Evolutionary conservation across 1,140 invertebrate species (phyloP), one percentile per base, ranked within the genome.

Genomic region (Pantala flavescens): DNA sequence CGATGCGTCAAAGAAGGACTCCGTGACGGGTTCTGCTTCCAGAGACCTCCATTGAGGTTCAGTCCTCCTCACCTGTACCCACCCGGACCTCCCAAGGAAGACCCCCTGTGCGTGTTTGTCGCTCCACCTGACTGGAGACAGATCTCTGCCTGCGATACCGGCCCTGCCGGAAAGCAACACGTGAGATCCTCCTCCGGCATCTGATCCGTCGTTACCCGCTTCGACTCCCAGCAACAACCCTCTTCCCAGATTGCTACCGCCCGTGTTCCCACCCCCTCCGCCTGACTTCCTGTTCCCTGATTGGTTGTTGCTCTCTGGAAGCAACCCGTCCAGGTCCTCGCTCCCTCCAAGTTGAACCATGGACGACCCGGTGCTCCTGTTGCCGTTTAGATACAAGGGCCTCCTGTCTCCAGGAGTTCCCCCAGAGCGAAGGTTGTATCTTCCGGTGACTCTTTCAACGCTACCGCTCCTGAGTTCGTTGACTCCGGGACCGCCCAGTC

Each of bases 111-210:
- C 86, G 77, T 88, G 86, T 3, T 84, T 79, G 75, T 88, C 86
- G 79, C 85, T 86, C 87, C 87, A 88, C 75, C 86, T 82, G 1
- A 88, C 86, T 9, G 87, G 87, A 0, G 87, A 88, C 24, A 88
- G 78, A 77, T 88, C 87, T 11, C 86, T 80, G 76, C 83, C 84
- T 76, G 82, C 84, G 43, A 24, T 72, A n/a, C 16, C 72, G 24
- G 70, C 49, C 49, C 49, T 63, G 16, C 49, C 49, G 16, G 49
- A 63, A 21, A 63, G 49, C 16, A 63, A 21, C 3, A 63, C 49
- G 12, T 63, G 49, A 5, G 49, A 63, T 21, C 49, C 49, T 16
- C 49, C 49, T 3, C 49, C 49, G 49, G 49, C n/a, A 21, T 63
- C 49, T 12, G 49, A 63, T 16, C 49, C 49, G 49, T 63, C 49